Evolutionary conservation across 2,113 vertebrate genomes (phyloP).

Genomic region (Mirounga angustirostris): DNA sequence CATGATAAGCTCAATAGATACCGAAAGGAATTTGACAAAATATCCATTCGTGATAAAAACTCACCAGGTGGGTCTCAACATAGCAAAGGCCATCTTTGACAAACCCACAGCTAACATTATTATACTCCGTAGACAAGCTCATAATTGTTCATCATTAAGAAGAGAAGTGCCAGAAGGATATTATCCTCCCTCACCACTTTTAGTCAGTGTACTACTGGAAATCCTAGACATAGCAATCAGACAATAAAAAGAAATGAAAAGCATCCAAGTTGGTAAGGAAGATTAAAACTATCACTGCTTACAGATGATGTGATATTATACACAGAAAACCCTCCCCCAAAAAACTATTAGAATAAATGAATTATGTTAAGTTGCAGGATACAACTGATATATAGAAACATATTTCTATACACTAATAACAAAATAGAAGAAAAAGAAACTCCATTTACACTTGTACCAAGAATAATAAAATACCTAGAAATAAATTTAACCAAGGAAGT

Average conservation of each 20-base stretch:
- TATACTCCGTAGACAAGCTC: not conserved
- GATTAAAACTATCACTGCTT: not conserved
- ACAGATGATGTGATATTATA: not conserved
- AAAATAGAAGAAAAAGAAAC: not conserved
- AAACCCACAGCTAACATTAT: not conserved
- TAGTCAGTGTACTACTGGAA: not conserved
- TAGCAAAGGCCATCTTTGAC: not conserved
- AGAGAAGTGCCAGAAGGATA: not conserved
- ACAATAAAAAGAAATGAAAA: not conserved
- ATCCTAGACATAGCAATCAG: not conserved
- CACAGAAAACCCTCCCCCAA: not conserved
- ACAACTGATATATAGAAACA: not conserved
- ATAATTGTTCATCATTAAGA: not conserved
- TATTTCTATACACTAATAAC: not conserved
- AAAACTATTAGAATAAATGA: not conserved
- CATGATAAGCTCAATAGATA: not conserved
- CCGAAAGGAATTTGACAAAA: not conserved
- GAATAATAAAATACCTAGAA: not conserved
- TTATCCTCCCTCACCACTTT: not conserved
- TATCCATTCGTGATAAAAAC: not conserved
- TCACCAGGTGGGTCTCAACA: not conserved
- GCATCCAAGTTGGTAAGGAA: not conserved
- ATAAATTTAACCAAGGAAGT: not conserved
- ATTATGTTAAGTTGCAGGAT: not conserved
- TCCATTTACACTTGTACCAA: not conserved